A percentile compares a stretch with the other conserved stretches of the same genome.
Evolutionary conservation across 92 coral and sea anemone genomes (phyloP).

Genomic region (Nematostella vectensis): DNA sequence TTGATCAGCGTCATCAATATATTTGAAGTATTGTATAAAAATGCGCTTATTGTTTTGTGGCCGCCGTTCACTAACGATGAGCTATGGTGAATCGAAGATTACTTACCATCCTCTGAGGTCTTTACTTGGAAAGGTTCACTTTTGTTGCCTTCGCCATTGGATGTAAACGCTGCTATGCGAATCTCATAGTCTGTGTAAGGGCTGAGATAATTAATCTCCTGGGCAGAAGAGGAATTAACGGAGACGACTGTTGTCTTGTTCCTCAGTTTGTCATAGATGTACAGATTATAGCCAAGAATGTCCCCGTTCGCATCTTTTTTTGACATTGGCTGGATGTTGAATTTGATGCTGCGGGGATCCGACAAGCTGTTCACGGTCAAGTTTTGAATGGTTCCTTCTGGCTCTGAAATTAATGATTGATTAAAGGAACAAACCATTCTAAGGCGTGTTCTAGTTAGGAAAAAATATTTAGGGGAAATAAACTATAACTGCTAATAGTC

Average conservation of each 20-base stretch:
- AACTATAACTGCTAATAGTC: no score
- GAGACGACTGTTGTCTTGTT: slow-evolving; percentile 28
- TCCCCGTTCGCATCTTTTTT: slow-evolving; percentile 28
- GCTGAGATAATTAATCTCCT: slow-evolving; percentile 20
- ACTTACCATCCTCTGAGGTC: slow-evolving; percentile 71
- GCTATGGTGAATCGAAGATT: no score
- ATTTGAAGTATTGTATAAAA: no score
- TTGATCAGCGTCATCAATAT: no score
- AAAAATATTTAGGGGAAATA: no score
- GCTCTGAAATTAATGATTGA: no score
- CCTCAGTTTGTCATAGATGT: slow-evolving; percentile 39
- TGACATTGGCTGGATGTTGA: slow-evolving; percentile 41
- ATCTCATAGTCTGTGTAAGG: slow-evolving; percentile 70
- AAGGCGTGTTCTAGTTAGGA: no score
- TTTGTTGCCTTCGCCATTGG: slow-evolving; percentile 51
- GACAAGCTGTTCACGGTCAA: slow-evolving; percentile 14
- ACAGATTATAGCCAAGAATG: slow-evolving; percentile 52
- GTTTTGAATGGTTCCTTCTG: slow-evolving; percentile 32
- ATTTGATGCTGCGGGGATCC: slow-evolving; percentile 10
- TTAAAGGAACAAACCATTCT: no score
- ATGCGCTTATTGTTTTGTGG: no score
- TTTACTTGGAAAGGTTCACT: slow-evolving; percentile 29
- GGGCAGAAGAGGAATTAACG: slow-evolving; percentile 27
- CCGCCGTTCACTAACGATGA: no score
- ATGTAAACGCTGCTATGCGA: slow-evolving; percentile 45